Evolutionary conservation across 2,113 vertebrate species (phyloP).

Genomic region (Falcunculus frontatus): DNA sequence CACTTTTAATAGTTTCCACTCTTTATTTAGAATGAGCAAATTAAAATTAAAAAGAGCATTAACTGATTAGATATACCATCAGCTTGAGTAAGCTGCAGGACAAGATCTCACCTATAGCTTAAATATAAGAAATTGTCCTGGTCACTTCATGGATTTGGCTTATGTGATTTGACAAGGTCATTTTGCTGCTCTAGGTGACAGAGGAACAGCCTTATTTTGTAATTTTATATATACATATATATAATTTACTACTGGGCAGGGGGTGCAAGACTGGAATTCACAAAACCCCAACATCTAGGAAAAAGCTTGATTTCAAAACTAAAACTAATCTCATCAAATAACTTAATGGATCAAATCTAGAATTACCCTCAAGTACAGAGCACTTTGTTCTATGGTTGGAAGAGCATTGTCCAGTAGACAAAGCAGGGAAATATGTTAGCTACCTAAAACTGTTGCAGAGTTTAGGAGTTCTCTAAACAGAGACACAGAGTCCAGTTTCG

Average conservation of each 20-base stretch:
- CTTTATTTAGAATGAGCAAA: neutral
- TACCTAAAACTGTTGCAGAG: neutral
- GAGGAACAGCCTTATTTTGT: neutral
- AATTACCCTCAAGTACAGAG: neutral
- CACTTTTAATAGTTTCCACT: neutral
- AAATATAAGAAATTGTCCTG: neutral
- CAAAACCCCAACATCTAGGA: neutral
- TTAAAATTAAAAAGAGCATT: neutral
- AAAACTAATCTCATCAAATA: neutral
- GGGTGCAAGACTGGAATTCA: neutral
- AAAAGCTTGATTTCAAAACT: neutral
- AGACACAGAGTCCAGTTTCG: neutral
- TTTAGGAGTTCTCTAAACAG: neutral
- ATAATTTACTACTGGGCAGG: neutral
- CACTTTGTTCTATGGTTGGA: neutral
- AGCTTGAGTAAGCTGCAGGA: neutral
- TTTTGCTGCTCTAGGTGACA: neutral
- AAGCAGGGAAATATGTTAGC: neutral
- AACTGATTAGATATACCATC: neutral
- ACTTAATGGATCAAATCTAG: neutral
- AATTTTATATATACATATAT: neutral
- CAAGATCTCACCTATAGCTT: neutral
- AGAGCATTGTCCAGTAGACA: neutral
- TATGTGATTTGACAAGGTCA: neutral
- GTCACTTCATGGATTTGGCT: neutral